A percentile compares a stretch with the other conserved stretches of the same genome.
Conservation (phyloP, 2,113 vertebrate species). For the Platycercus adscitus region DNA sequence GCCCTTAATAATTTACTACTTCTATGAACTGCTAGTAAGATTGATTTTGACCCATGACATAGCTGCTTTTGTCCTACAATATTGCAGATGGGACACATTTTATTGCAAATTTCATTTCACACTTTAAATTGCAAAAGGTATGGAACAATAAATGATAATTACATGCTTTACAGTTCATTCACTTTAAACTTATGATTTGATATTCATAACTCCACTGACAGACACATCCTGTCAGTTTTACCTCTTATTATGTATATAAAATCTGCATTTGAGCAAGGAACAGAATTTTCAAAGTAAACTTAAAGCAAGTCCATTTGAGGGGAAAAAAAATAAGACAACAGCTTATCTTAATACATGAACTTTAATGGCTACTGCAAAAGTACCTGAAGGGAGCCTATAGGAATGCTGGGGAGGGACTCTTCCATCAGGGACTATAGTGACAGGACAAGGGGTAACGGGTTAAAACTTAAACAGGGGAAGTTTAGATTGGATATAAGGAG, state of each 20-base stretch:
- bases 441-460: no score
- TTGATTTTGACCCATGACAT: conserved; percentile 20
- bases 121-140: conserved; percentile 66
- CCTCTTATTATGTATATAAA: conserved; percentile 11
- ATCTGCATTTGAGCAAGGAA: conserved; percentile 22
- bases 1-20: not conserved
- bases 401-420: no score
- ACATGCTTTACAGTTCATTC: conserved; percentile 72
- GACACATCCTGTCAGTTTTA: conserved; percentile 17
- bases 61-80: conserved; percentile 53
- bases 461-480: no score
- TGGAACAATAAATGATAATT: conserved; percentile 60
- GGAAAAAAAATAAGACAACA: not conserved
- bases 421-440: no score
- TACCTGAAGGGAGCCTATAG: no score
- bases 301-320: not conserved
- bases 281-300: not conserved
- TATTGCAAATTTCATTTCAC: conserved; percentile 68
- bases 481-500: no score
- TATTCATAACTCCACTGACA: conserved; percentile 62
- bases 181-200: conserved; percentile 56
- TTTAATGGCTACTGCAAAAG: not conserved
- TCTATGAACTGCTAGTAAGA: conserved; percentile 30
- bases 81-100: conserved; percentile 50
- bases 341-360: not conserved